Conservation (phyloP, 2,113 vertebrate genomes). For the Ailurus styani region DNA sequence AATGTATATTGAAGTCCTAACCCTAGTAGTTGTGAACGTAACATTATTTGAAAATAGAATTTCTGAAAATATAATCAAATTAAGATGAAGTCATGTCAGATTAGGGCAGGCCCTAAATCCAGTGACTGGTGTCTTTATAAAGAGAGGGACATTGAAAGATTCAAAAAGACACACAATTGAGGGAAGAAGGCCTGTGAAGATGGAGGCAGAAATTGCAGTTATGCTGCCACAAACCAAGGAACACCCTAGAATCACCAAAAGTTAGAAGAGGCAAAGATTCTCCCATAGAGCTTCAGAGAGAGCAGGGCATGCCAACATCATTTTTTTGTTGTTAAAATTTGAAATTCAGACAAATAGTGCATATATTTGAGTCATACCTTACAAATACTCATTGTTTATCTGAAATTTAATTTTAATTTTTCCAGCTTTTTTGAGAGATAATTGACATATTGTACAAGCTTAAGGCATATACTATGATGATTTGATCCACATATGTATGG, state of each 20-base stretch:
- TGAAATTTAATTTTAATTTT: background rate
- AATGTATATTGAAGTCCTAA: background rate
- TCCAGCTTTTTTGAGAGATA: background rate
- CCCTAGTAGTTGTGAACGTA: background rate
- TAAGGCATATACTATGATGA: background rate
- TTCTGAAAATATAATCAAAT: background rate
- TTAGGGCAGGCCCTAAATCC: background rate
- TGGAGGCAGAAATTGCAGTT: too few relatives aligned
- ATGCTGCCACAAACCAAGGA: background rate
- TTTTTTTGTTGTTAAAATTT: background rate
- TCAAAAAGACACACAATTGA: background rate
- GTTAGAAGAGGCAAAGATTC: background rate
- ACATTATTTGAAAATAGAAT: background rate
- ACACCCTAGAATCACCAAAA: background rate
- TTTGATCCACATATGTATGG: background rate
- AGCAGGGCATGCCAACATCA: too few relatives aligned
- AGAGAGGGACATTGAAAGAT: background rate
- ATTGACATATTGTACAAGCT: background rate
- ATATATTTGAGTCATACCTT: background rate
- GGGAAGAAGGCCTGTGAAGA: background rate
- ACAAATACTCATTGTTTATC: background rate
- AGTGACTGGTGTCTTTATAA: background rate
- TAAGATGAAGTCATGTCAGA: background rate
- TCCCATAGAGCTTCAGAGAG: background rate
- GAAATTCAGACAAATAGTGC: background rate